A percentile compares a stretch with the other conserved stretches of the same genome.
These are phyloP conservation scores for Leptarthrus brevirostris DNA, from an alignment of 2,888 invertebrate species.

Conservation along the genomic window DNA sequence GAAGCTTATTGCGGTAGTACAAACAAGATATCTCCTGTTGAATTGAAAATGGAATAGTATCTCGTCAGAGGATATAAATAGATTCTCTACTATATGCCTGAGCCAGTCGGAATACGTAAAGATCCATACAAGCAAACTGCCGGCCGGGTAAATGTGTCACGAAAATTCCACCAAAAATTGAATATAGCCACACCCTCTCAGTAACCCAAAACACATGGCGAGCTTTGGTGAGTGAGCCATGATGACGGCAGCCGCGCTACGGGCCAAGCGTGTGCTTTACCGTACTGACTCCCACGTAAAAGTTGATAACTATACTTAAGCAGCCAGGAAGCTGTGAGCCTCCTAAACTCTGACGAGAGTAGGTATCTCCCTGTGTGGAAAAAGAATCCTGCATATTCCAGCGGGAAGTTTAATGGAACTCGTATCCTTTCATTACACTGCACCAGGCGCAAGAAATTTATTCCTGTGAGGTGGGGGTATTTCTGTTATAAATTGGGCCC, in stretches of 20 bases:
- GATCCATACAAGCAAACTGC: conserved; percentile 19
- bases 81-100: conserved; percentile 18
- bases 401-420: conserved; percentile 1
- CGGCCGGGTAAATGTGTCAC: conserved; percentile 51
- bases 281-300: conserved; percentile 40
- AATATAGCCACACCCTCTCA: conserved; percentile 51
- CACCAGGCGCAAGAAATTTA: conserved; percentile 14
- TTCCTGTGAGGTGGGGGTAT: conserved; percentile 25
- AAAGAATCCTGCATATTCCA: conserved; percentile 29
- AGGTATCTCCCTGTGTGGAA: too few relatives aligned
- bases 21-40: neutral
- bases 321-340: neutral
- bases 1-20: conserved; percentile 8
- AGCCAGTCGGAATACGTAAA: neutral
- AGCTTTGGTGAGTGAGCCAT: conserved; percentile 29
- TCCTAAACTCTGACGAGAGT: too few relatives aligned
- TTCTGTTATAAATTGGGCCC: conserved; percentile 26
- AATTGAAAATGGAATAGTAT: conserved; percentile 10
- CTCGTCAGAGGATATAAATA: conserved; percentile 28
- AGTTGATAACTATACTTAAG: neutral
- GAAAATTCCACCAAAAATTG: conserved; percentile 47
- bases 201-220: conserved; percentile 37
- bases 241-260: conserved; percentile 43
- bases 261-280: neutral
- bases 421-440: conserved; percentile 1